phyloP scores from a whole-genome alignment of 2,113 vertebrate genomes.

The Ophiodon elongatus region DNA sequence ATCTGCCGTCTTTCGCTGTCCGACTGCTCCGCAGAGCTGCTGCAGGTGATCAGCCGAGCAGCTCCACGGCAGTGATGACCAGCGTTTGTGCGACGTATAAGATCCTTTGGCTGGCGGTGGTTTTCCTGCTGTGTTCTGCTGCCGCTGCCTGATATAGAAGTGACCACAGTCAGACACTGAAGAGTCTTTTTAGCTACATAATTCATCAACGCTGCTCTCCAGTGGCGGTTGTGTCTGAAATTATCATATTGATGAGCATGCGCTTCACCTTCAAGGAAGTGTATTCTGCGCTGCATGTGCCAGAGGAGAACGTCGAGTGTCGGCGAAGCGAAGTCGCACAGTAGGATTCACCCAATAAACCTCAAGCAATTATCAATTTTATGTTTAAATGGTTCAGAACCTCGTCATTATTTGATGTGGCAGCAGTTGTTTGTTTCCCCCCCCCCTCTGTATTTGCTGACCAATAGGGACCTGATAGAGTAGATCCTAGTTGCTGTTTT shows the following conservation, averaged over 20 bases:
- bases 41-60: constrained; percentile 37
- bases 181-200: constrained; percentile 6
- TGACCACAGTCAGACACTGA: constrained; percentile 1
- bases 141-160: constrained; percentile 22
- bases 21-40: constrained; percentile 27
- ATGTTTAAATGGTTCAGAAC: background rate
- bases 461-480: constrained; percentile 46
- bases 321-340: background rate
- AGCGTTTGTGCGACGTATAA: background rate
- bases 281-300: background rate
- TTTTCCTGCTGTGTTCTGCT: constrained; percentile 14
- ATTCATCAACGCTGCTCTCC: constrained; percentile 27
- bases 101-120: background rate
- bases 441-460: constrained; percentile 27
- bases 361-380: background rate
- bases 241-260: constrained; percentile 40
- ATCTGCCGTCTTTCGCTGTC: constrained; percentile 50
- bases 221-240: constrained; percentile 6
- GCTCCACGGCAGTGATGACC: background rate
- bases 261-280: background rate
- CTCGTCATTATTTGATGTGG: constrained; percentile 8
- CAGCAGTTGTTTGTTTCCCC: constrained; percentile 24
- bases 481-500: constrained; percentile 23
- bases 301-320: background rate
- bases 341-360: background rate